phyloP scores from a whole-genome alignment of 1,140 invertebrate genomes.

The Meloidogyne exigua region DNA sequence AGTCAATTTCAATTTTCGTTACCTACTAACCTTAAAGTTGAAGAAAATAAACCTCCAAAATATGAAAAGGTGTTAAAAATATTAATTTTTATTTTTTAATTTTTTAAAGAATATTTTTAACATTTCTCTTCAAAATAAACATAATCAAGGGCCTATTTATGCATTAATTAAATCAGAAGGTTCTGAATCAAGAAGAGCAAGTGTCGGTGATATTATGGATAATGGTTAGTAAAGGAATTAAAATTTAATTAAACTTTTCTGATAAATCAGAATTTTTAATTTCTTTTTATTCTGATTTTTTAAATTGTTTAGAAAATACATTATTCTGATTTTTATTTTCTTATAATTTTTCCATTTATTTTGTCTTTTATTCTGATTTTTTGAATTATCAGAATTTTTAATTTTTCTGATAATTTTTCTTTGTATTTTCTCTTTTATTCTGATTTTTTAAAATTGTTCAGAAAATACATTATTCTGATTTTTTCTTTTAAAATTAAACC shows the following conservation, averaged over 20 bases:
- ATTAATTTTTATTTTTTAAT: neutral
- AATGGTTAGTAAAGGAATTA: neutral
- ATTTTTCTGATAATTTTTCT: too few relatives aligned
- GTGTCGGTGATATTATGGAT: slow-evolving; percentile 27
- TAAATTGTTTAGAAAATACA: neutral
- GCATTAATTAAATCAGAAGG: slow-evolving; percentile 23
- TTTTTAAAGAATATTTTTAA: neutral
- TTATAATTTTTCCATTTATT: too few relatives aligned
- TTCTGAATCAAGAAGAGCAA: slow-evolving; percentile 17
- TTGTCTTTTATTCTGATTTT: too few relatives aligned
- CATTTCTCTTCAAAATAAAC: neutral
- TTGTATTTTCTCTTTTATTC: too few relatives aligned
- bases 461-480: too few relatives aligned
- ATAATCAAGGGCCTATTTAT: slow-evolving; percentile 11
- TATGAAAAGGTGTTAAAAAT: neutral
- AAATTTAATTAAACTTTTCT: too few relatives aligned
- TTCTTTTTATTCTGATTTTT: too few relatives aligned
- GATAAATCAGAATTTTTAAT: neutral
- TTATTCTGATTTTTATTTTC: too few relatives aligned
- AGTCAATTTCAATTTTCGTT: neutral
- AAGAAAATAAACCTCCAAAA: neutral
- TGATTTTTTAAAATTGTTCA: neutral
- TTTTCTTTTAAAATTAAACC: neutral
- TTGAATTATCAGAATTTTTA: neutral
- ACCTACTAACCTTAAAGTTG: neutral